Base-by-base conservation (phyloP, 2,797 vertebrate genomes). In the Semotilus atromaculatus region DNA sequence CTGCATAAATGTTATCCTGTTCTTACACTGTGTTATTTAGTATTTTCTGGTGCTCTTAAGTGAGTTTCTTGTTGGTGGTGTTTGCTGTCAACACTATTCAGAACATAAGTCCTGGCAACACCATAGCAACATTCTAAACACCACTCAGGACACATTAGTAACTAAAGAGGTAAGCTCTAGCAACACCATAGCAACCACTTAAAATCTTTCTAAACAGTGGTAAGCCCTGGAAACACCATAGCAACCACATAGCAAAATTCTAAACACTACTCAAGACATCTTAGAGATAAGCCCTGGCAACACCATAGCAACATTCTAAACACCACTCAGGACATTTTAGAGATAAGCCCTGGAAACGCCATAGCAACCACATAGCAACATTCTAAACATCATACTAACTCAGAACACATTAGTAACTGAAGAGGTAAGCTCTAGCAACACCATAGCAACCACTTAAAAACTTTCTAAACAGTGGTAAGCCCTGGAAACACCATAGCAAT, bases 251-350 rank as follows among this genome's bases (percentile, higher is more conserved):
- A 11, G 19, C 3, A 70, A 70, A 11, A 7, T n/a, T n/a, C 5
- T 40, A 40, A 40, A 40, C 21, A 71, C 10, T 3, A 26, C 38
- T 71, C 36, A 1, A 5, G 0, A 16, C 67, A 43, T 3, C 36
- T 40, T 7, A 31, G 10, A n/a, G 19, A 0, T 68, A 23, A 14
- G 2, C 8, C 10, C 10, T n/a, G 0, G 21, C 5, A 70, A 40
- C 34, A 23, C 67, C 36, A 10, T 34, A 2, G 7, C 19, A 68
- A 68, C 9, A 10, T 23, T 68, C 10, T n/a, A 68, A n/a, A 68
- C 36, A 40, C 5, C 0, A 1, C 1, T 13, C 10, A 5, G 5
- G 0, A n/a, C 2, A 68, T 6, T 2, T 40, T 68, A 6, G 10
- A 11, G 9, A 1, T 11, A 21, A 38, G 19, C 4, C 19, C 8